Percentiles rank a stretch among this genome's conserved stretches.
Evolutionary conservation across 2,797 vertebrate genomes (phyloP).

Genomic region (Mallotus villosus): DNA sequence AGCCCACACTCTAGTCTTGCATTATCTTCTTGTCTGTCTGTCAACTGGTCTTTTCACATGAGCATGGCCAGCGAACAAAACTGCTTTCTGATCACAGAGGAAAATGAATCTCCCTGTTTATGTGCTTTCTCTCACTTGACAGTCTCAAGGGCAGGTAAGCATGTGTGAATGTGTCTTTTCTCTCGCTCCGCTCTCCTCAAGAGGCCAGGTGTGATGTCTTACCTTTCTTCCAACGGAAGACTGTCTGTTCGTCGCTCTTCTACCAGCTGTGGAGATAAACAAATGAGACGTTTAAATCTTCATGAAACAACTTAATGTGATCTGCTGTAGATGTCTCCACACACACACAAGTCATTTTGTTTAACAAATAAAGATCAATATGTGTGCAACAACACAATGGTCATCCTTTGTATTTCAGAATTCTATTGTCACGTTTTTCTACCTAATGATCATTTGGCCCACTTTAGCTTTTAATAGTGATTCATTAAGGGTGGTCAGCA

Average conservation of each 20-base stretch:
- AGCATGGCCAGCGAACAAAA: neutral
- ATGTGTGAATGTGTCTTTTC: neutral
- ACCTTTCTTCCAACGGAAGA: conserved; percentile 87
- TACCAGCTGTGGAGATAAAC: conserved; percentile 76
- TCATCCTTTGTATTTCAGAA: neutral
- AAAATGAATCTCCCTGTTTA: neutral
- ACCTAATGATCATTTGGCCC: too few species aligned
- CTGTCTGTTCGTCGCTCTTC: conserved; percentile 86
- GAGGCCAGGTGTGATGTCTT: conserved; percentile 38
- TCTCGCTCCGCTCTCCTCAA: neutral
- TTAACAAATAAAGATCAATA: neutral
- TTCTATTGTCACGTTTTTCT: too few species aligned
- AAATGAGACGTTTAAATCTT: conserved; percentile 6
- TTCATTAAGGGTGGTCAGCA: too few species aligned
- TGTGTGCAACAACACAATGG: neutral
- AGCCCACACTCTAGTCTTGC: neutral
- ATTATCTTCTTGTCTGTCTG: neutral
- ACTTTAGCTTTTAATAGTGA: too few species aligned
- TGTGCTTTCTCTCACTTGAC: neutral
- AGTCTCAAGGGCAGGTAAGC: neutral
- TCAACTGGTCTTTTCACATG: neutral
- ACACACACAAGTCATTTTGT: neutral
- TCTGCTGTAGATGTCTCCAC: neutral
- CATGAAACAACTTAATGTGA: neutral
- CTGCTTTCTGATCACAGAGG: neutral